Evolutionary conservation across 2,888 invertebrate species (phyloP).

Genomic region (Esperia sulphurella): DNA sequence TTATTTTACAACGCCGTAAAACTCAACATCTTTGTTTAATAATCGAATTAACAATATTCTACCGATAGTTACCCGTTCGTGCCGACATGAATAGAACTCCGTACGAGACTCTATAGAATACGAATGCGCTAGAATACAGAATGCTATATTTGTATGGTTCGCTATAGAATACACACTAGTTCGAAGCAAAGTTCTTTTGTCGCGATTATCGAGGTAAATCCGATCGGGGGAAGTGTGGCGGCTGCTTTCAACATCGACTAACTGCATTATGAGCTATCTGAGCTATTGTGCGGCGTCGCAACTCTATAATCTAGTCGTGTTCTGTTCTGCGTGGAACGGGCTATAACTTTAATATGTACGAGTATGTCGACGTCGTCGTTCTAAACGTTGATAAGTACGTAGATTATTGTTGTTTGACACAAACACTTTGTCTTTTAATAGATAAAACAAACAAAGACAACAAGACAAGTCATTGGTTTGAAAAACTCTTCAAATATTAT

Average conservation of each 20-base stretch:
- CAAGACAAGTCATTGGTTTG: too few relatives aligned
- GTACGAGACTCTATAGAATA: constrained; percentile 9
- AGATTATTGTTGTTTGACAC: too few relatives aligned
- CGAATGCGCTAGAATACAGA: constrained; percentile 49
- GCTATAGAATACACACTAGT: constrained; percentile 28
- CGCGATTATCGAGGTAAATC: constrained; percentile 76
- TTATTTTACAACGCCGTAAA: not conserved
- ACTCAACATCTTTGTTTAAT: constrained; percentile 12
- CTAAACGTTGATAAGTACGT: not conserved
- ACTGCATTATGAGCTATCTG: constrained; percentile 77
- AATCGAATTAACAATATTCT: constrained; percentile 35
- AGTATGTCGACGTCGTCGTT: not conserved
- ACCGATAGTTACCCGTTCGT: constrained; percentile 46
- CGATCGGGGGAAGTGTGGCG: constrained; percentile 74
- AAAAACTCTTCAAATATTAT: too few relatives aligned
- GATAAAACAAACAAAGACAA: too few relatives aligned
- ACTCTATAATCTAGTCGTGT: constrained; percentile 52
- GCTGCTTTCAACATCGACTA: constrained; percentile 66
- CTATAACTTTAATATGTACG: constrained; percentile 27
- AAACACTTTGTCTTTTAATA: too few relatives aligned
- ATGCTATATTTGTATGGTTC: constrained; percentile 1
- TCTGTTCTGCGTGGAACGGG: constrained; percentile 29
- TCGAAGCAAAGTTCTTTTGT: constrained; percentile 74
- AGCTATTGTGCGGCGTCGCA: constrained; percentile 52
- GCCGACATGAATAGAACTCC: constrained; percentile 53